Percentiles rank a stretch among this genome's conserved stretches.
Evolutionary conservation across 2,113 vertebrate genomes (phyloP).

Genomic region (Oostethus manadensis): DNA sequence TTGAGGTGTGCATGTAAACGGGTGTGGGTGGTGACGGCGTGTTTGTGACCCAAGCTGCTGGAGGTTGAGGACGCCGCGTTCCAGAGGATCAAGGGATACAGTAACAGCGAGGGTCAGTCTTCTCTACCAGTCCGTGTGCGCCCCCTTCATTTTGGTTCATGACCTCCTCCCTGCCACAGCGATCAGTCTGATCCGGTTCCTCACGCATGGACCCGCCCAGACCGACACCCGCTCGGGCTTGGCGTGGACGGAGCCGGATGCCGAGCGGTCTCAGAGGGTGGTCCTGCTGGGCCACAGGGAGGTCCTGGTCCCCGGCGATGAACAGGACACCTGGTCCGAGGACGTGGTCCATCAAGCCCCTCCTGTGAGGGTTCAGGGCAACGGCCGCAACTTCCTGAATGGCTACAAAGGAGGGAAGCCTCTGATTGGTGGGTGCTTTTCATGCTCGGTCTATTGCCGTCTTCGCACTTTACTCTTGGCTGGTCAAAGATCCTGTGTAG

Average conservation of each 20-base stretch:
- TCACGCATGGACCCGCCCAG: not conserved
- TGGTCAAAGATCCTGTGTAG: too few relatives aligned
- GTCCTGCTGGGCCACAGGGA: constrained; percentile 15
- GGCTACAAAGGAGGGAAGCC: constrained; percentile 26
- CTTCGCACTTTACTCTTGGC: too few relatives aligned
- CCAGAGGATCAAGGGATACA: constrained; percentile 41
- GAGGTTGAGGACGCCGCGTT: constrained; percentile 43
- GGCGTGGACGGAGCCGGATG: not conserved
- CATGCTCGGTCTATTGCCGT: too few relatives aligned
- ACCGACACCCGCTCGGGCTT: not conserved
- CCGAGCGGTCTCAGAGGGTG: constrained; percentile 15
- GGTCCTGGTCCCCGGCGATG: not conserved
- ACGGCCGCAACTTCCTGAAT: constrained; percentile 19
- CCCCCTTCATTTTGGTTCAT: too few relatives aligned
- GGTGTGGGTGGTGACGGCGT: not conserved
- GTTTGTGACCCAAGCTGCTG: constrained; percentile 46
- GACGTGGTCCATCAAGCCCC: not conserved
- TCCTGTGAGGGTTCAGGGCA: not conserved
- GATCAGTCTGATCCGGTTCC: not conserved
- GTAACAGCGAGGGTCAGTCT: constrained; percentile 43
- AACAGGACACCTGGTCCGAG: not conserved
- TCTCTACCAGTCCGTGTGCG: too few relatives aligned
- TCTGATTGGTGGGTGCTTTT: constrained; percentile 50
- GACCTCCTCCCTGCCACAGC: not conserved
- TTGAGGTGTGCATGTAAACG: not conserved